phyloP scores from a whole-genome alignment of 2,888 invertebrate species.

The Gryllus longicercus region DNA sequence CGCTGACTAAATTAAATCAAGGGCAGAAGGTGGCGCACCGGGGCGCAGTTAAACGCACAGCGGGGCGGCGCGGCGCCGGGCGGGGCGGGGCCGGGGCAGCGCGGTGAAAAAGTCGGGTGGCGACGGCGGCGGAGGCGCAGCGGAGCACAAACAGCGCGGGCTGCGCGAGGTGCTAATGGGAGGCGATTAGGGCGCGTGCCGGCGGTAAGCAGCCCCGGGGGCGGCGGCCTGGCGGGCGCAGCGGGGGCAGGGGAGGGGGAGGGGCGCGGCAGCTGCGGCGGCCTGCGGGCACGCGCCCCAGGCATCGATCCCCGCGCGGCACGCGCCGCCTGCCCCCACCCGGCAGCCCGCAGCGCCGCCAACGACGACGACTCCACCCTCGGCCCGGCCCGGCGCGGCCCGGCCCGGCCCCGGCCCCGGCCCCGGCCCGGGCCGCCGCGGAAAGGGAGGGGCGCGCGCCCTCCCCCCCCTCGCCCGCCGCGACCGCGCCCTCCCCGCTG shows the following conservation, averaged over 20 bases:
- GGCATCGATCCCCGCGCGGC: neutral
- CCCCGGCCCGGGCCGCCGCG: neutral
- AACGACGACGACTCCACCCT: neutral
- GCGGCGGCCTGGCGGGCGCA: neutral
- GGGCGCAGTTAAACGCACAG: neutral
- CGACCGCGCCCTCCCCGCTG: neutral
- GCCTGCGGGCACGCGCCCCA: slow-evolving; percentile 8
- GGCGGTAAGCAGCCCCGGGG: neutral
- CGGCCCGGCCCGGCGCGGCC: neutral
- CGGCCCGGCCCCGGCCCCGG: neutral
- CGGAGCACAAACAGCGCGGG: neutral
- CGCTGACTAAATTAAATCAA: slow-evolving; percentile 5
- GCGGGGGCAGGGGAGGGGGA: neutral
- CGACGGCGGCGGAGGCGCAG: neutral
- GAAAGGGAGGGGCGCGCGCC: neutral
- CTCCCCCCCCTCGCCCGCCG: neutral
- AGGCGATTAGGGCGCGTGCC: neutral
- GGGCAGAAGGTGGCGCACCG: neutral
- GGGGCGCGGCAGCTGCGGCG: neutral
- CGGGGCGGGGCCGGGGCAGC: neutral
- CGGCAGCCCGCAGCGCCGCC: neutral
- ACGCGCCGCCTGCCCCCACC: slow-evolving; percentile 9
- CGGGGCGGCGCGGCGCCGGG: neutral
- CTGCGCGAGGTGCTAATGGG: slow-evolving; percentile 4
- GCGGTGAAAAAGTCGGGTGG: neutral